A percentile compares a stretch with the other conserved stretches of the same genome.
phyloP scores from a whole-genome alignment of 2,888 invertebrate genomes.

The Spilarctia lutea region DNA sequence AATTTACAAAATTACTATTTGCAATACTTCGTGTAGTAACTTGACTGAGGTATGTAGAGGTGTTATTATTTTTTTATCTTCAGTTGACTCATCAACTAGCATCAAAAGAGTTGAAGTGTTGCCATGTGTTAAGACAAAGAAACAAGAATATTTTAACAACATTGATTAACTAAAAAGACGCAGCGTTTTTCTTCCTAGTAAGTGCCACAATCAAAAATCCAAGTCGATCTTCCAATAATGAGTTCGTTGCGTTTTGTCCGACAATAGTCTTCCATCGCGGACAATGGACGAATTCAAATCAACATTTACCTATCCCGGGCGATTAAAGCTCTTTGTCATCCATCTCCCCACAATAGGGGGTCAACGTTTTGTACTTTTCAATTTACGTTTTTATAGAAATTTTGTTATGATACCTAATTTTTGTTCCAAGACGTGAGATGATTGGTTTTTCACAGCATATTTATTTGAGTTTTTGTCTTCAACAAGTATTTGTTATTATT shows the following conservation, averaged over 20 bases:
- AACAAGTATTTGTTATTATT: neutral
- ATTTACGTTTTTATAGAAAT: constrained; percentile 48
- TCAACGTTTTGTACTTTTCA: constrained; percentile 47
- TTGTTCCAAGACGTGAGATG: constrained; percentile 30
- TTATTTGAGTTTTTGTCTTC: neutral
- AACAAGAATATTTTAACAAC: neutral
- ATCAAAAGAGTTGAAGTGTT: too few relatives aligned
- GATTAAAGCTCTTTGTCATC: constrained; percentile 71
- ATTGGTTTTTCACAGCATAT: constrained; percentile 32
- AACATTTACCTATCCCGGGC: constrained; percentile 61
- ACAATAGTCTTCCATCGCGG: constrained; percentile 49
- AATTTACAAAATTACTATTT: too few relatives aligned
- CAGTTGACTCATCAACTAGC: too few relatives aligned
- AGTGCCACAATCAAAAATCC: constrained; percentile 56
- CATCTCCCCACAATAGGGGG: constrained; percentile 52
- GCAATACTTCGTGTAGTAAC: too few relatives aligned
- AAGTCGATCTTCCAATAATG: constrained; percentile 63
- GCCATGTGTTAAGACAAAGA: neutral
- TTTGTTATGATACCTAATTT: constrained; percentile 48
- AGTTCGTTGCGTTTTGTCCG: constrained; percentile 65
- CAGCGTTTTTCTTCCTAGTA: constrained; percentile 47
- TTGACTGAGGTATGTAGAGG: too few relatives aligned
- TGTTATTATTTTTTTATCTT: too few relatives aligned
- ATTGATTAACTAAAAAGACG: constrained; percentile 17
- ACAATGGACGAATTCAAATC: constrained; percentile 66